Evolutionary conservation across 2,113 vertebrate species (phyloP), one percentile per base, ranked within the genome.

Genomic region (Myotis davidii): DNA sequence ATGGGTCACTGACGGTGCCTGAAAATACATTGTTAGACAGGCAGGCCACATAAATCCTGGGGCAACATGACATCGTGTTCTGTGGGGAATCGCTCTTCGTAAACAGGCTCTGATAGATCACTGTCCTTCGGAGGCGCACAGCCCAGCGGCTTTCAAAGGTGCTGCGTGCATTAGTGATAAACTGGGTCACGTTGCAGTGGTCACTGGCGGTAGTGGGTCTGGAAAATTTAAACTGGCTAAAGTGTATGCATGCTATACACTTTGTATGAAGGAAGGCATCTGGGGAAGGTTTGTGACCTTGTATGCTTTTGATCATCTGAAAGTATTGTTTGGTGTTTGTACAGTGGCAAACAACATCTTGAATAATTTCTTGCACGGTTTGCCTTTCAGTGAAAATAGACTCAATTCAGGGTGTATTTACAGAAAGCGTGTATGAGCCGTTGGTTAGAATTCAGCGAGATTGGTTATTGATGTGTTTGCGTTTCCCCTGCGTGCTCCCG

Each of bases 291-390:
- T 9, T 13, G 54, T 9, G 54, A 50, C 77, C 73, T 93, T 82
- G 88, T 52, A 13, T 8, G 77, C 56, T 91, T 87, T 64, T 90
- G 90, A 83, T 74, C 39, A 90, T 96, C 89, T 95, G 52, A 88
- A 92, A 45, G 88, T 79, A 83, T 70, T 93, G 92, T 45, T 73
- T 70, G 59, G 27, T 69, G 52, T 90, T 45, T 5, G 64, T 89
- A 94, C 92, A 95, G 69, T n/a, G 73, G 72, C 88, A 76, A 81
- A 59, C 91, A 94, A 91, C 91, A 88, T 95, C 86, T 94, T 94
- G 93, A 95, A 91, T 97, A 95, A 90, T 88, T 82, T 74, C 92
- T 96, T 39, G 85, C 65, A 42, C 64, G 95, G 64, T 93, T 79
- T 23, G 86, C 0, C 5, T 96, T 96, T 96, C 91, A 81, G 32